phyloP scores from a whole-genome alignment of 2,888 invertebrate genomes.

The Campaea margaritaria region DNA sequence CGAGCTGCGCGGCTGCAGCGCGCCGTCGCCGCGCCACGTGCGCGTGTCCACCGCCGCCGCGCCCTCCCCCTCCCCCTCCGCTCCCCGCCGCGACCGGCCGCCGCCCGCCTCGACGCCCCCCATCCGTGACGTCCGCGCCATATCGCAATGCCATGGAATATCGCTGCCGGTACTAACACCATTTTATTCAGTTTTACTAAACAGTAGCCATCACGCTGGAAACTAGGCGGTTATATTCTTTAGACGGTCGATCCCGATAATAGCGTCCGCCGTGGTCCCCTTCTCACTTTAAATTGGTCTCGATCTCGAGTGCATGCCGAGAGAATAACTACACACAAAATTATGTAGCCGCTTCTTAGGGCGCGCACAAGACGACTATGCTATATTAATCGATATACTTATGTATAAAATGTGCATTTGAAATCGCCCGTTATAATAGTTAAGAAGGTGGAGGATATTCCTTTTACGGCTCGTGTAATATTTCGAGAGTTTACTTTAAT shows the following conservation, averaged over 20 bases:
- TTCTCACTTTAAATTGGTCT: constrained; percentile 46
- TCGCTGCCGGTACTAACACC: constrained; percentile 86
- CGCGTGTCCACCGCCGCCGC: constrained; percentile 44
- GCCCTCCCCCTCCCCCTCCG: constrained; percentile 40
- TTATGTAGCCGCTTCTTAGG: constrained; percentile 58
- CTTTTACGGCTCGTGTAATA: constrained; percentile 8
- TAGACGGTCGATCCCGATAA: constrained; percentile 37
- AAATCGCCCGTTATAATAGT: constrained; percentile 33
- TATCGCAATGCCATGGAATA: constrained; percentile 83
- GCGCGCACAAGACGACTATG: constrained; percentile 48
- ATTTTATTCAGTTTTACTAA: constrained; percentile 82
- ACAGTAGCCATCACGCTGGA: constrained; percentile 62
- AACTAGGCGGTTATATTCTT: constrained; percentile 52
- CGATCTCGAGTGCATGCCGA: constrained; percentile 67
- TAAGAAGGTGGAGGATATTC: constrained; percentile 24
- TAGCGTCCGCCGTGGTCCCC: constrained; percentile 35
- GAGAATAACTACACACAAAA: constrained; percentile 42
- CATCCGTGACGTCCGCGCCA: constrained; percentile 79
- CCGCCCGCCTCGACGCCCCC: constrained; percentile 73
- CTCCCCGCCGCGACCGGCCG: constrained; percentile 66
- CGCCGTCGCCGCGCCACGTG: constrained; percentile 44
- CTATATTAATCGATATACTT: constrained; percentile 38
- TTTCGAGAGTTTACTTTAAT: constrained; percentile 6
- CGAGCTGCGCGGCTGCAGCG: constrained; percentile 51
- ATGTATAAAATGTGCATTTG: constrained; percentile 40